phyloP scores from a whole-genome alignment of 2,113 vertebrate genomes.

The Fukomys damarensis region DNA sequence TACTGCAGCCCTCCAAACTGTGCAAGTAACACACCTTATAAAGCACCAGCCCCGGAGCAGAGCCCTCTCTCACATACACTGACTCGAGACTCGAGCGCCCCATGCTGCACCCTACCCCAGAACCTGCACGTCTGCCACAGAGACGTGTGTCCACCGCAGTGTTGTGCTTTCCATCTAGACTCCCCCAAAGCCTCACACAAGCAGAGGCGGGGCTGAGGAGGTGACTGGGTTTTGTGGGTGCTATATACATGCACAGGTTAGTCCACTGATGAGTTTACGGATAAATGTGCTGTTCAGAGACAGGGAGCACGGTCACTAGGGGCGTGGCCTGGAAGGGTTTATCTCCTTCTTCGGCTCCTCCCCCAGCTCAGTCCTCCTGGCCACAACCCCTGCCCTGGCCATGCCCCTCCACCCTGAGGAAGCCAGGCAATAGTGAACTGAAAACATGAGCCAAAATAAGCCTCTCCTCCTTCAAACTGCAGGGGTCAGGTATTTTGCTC shows the following conservation, averaged over 20 bases:
- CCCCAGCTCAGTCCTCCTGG: not conserved
- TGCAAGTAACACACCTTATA: not conserved
- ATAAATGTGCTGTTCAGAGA: not conserved
- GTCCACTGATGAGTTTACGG: not conserved
- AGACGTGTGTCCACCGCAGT: too few relatives aligned
- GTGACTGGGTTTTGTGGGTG: not conserved
- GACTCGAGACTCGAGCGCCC: not conserved
- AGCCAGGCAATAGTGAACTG: not conserved
- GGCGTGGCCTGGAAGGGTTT: not conserved
- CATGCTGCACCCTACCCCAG: not conserved
- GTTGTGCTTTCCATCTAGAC: not conserved
- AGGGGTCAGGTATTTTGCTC: not conserved
- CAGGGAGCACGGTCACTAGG: not conserved
- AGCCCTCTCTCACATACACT: rapidly evolving
- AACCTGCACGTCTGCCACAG: not conserved
- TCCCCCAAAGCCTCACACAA: not conserved
- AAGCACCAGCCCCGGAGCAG: not conserved
- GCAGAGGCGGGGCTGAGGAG: not conserved
- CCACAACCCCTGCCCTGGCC: too few relatives aligned
- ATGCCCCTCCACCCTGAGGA: too few relatives aligned
- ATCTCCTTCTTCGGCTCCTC: not conserved
- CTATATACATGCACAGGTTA: not conserved
- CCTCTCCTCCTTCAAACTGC: not conserved
- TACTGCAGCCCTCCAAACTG: not conserved
- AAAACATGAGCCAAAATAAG: not conserved